Percentiles rank a stretch among this genome's conserved stretches.
Evolutionary conservation across 2,113 vertebrate species (phyloP).

Genomic region (Tragelaphus imberbis): DNA sequence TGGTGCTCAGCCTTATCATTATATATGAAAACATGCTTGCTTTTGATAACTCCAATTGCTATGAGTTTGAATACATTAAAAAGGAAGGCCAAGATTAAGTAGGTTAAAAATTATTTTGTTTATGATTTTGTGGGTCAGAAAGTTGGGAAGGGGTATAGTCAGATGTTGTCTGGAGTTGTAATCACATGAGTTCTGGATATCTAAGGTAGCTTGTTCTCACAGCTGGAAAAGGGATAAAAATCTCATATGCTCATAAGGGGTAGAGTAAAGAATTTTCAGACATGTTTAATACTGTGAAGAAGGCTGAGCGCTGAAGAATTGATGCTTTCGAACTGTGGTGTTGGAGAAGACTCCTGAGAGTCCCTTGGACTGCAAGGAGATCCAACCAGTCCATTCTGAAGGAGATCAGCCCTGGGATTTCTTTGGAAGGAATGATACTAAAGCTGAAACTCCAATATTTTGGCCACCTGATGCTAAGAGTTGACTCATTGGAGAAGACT

Average conservation of each 20-base stretch:
- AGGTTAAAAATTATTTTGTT: background rate
- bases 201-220: background rate
- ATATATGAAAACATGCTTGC: background rate
- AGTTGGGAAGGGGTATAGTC: background rate
- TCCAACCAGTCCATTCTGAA: too few species aligned
- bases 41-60: background rate
- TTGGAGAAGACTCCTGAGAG: too few species aligned
- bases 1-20: background rate
- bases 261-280: background rate
- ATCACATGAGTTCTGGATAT: background rate
- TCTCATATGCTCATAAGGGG: background rate
- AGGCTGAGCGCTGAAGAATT: too few species aligned
- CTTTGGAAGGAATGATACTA: too few species aligned
- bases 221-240: background rate
- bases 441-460: too few species aligned
- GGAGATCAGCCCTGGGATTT: too few species aligned
- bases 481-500: too few species aligned
- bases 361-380: too few species aligned
- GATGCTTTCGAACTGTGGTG: too few species aligned
- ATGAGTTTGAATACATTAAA: background rate
- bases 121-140: background rate
- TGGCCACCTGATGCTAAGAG: too few species aligned
- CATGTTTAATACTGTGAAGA: background rate
- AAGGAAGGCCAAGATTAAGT: background rate
- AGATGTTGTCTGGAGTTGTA: background rate